phyloP scores from a whole-genome alignment of 2,113 vertebrate species.

The Phasianus colchicus region DNA sequence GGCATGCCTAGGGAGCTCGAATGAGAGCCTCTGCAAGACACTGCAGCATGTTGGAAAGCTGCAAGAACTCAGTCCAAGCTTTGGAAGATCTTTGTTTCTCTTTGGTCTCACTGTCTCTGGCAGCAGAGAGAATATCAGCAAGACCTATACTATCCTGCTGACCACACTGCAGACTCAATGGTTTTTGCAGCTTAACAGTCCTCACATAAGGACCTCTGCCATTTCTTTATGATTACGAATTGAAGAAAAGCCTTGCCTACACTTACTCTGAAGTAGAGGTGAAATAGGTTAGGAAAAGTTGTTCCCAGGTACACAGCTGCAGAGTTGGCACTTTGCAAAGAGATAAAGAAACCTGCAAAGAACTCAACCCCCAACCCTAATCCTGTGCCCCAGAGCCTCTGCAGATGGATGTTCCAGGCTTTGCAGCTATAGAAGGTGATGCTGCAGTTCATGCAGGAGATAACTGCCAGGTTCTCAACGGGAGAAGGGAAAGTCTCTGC shows the following conservation, averaged over 20 bases:
- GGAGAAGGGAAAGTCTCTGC: not conserved
- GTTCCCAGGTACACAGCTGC: not conserved
- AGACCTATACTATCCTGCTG: not conserved
- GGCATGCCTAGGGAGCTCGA: not conserved
- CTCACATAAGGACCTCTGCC: not conserved
- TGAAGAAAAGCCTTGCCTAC: not conserved
- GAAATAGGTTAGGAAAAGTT: not conserved
- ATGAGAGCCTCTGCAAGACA: not conserved
- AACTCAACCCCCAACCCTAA: not conserved
- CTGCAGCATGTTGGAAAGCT: not conserved
- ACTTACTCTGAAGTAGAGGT: not conserved
- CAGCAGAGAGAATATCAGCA: not conserved
- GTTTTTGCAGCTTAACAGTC: not conserved
- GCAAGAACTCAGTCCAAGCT: not conserved
- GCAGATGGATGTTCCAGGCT: not conserved
- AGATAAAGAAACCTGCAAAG: not conserved
- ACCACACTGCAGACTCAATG: not conserved
- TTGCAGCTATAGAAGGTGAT: not conserved
- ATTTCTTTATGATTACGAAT: not conserved
- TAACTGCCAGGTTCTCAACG: not conserved
- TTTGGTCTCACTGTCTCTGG: not conserved
- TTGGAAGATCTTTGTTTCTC: not conserved
- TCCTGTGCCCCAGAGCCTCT: not conserved
- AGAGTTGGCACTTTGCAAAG: not conserved
- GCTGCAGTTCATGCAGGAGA: not conserved